Evolutionary conservation across 2,113 vertebrate genomes (phyloP), one percentile per base, ranked within the genome.

Genomic region (Corythoichthys intestinalis): DNA sequence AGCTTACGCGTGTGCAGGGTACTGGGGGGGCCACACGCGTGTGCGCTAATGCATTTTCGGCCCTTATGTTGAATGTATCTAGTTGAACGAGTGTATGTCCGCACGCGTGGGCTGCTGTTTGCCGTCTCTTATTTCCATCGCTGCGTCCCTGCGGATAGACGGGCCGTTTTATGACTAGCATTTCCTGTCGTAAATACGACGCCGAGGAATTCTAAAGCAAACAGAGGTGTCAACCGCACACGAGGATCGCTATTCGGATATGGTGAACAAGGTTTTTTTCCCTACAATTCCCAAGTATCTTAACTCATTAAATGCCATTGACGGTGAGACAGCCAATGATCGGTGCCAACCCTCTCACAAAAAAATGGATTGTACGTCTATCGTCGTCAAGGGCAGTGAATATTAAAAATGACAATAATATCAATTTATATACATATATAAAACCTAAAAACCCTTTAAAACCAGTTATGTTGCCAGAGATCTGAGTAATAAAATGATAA

Each of bases 121-220:
- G 67, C 63, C 74, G 77, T 81, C 79, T 79, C 75, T 38, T 62
- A 80, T 80, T 86, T 79, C 66, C 72, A 79, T 49, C 65, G 52
- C 63, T 17, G 60, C 84, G 75, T 87, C 86, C 86, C 88, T 70
- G 69, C 17, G 48, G 87, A 88, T 60, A 70, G 53, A 85, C 46
- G 71, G 80, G 70, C 47, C 73, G 54, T 81, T 90, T 86, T 87
- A 88, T 81, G 77, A 91, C 75, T 82, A 83, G 87, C 81, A 81
- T 87, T 91, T 92, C 88, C 90, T 89, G 90, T 83, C 86, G 86
- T 88, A 89, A 91, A 90, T 78, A 87, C 82, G 74, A 66, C 72
- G 79, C 72, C 54, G 77, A 73, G 78, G 83, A 81, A 85, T 79
- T 73, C 81, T 83, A 82, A 87, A 90, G 44, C 77, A 83, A 81